Evolutionary conservation across 2,113 vertebrate genomes (phyloP), one percentile per base, ranked within the genome.

Genomic region (Ciconia maguari): DNA sequence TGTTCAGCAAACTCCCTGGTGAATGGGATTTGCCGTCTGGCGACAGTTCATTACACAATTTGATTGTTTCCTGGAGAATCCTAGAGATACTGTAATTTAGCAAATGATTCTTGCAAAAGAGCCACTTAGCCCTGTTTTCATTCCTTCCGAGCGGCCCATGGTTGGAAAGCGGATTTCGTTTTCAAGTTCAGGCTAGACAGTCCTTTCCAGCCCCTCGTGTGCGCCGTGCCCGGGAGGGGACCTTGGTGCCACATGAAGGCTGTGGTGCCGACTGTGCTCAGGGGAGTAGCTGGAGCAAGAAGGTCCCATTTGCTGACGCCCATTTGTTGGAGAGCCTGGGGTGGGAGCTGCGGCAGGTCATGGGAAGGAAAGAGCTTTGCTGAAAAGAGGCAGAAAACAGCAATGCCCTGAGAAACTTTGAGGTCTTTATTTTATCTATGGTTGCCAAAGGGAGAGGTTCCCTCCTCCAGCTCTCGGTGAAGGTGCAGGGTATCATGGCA

Each of bases 21-120:
- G 80, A 65, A 52, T 9, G 69, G 75, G 81, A 30, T 68, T 89
- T 77, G 65, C 75, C 12, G 11, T 48, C 69, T 34, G 62, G 58
- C 3, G 5, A 44, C 78, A 36, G 46, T 55, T 66, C 4, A 0
- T 57, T 41, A 21, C 10, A 0, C 4, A 2, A 44, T 29, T 46
- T 55, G 41, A 46, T 61, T 19, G 48, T 83, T 77, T 88, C 65
- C 58, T 46, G 29, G 48, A 84, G 75, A 81, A 58, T 77, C 60
- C 36, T 25, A 6, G 80, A 85, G 80, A 51, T 25, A 5, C 46
- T n/a, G 20, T 44, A 25, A 84, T 76, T 76, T 51, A 95, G 44
- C 57, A 76, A 71, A 71, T 8, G 11, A 27, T 32, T 80, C 68
- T 80, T 80, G 68, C 51, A 41, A 27, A 69, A 72, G 25, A 91